These are phyloP conservation scores for Ormyrus rosae DNA, from an alignment of 2,888 invertebrate species.

Conservation along the genomic window DNA sequence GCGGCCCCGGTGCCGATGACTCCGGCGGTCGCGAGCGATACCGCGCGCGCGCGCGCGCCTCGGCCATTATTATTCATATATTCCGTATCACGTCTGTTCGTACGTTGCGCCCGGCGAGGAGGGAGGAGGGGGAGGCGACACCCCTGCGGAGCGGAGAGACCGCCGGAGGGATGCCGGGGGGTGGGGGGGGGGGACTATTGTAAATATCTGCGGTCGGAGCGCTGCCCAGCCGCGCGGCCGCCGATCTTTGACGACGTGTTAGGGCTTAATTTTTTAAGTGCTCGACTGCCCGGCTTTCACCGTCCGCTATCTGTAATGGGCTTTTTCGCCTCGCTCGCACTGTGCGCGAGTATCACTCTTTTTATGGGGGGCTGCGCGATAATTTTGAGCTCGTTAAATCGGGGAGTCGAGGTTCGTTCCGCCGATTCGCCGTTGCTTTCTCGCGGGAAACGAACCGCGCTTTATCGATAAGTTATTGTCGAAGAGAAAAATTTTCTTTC, in stretches of 20 bases:
- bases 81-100: constrained; percentile 74
- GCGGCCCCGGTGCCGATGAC: constrained; percentile 59
- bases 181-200: constrained; percentile 19
- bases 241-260: constrained; percentile 1
- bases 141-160: constrained; percentile 8
- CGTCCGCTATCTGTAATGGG: background rate
- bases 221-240: constrained; percentile 5
- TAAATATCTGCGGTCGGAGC: constrained; percentile 54
- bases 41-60: constrained; percentile 61
- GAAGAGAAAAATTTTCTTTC: background rate
- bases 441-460: background rate
- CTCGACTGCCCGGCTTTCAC: background rate
- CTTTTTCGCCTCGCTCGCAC: background rate
- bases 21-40: constrained; percentile 66
- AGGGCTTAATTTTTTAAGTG: constrained; percentile 28
- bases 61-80: constrained; percentile 75
- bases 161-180: background rate
- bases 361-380: background rate
- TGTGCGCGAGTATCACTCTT: too few species aligned
- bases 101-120: background rate
- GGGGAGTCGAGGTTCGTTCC: too few species aligned
- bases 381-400: too few species aligned
- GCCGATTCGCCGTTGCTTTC: background rate
- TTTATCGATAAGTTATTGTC: background rate
- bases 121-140: constrained; percentile 3